phyloP scores from a whole-genome alignment of 1,140 invertebrate species.

The Nasonia vitripennis region DNA sequence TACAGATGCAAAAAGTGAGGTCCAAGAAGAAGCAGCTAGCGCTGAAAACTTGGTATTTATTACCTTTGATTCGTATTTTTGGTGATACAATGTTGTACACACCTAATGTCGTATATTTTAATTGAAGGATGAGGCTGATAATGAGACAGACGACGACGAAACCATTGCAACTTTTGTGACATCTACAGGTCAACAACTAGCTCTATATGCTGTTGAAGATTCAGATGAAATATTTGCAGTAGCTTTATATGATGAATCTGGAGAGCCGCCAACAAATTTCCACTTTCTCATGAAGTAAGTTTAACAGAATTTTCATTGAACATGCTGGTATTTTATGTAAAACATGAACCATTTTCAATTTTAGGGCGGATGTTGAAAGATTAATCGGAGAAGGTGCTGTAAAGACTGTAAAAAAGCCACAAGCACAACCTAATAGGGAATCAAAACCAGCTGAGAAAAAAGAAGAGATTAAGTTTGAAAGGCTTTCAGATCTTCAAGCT shows the following conservation, averaged over 20 bases:
- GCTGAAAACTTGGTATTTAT: constrained; percentile 17
- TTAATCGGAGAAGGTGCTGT: constrained; percentile 73
- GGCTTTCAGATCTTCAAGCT: neutral
- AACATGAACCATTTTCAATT: constrained; percentile 26
- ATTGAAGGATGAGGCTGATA: constrained; percentile 22
- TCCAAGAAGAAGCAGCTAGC: neutral
- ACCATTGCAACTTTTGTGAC: constrained; percentile 73
- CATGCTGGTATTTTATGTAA: neutral
- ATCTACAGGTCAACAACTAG: constrained; percentile 69
- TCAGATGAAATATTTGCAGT: constrained; percentile 73
- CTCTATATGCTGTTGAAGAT: constrained; percentile 72
- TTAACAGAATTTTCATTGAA: neutral
- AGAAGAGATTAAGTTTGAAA: constrained; percentile 46
- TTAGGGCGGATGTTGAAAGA: constrained; percentile 70
- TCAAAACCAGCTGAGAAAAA: constrained; percentile 4
- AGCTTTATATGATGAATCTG: constrained; percentile 71
- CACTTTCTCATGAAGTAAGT: constrained; percentile 71
- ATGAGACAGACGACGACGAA: constrained; percentile 68
- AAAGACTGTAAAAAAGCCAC: constrained; percentile 70
- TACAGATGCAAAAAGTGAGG: constrained; percentile 26
- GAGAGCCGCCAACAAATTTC: constrained; percentile 70
- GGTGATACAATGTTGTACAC: neutral
- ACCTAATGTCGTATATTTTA: neutral
- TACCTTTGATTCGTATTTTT: neutral
- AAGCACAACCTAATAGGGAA: constrained; percentile 12